Evolutionary conservation across 2,888 invertebrate genomes (phyloP).

Genomic region (Trissolcus brochymenae): DNA sequence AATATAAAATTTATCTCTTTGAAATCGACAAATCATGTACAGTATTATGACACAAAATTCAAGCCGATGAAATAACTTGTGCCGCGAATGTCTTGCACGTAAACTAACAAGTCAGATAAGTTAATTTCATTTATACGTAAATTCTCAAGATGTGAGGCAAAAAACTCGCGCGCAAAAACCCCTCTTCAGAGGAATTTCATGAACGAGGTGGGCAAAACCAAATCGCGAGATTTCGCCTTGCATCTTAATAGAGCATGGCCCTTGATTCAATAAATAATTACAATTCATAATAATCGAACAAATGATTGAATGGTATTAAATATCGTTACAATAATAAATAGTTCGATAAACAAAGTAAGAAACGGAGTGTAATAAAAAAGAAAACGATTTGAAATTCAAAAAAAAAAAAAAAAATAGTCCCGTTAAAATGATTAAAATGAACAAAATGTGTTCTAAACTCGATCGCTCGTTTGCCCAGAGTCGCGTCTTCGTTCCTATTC

Average conservation of each 20-base stretch:
- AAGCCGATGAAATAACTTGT: conserved; percentile 9
- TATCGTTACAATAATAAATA: conserved; percentile 32
- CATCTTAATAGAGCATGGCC: conserved; percentile 27
- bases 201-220: not conserved
- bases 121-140: conserved; percentile 26
- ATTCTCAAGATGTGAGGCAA: conserved; percentile 33
- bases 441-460: conserved; percentile 39
- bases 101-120: conserved; percentile 28
- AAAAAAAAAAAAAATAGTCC: conserved; percentile 7
- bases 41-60: conserved; percentile 25
- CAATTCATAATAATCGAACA: no score
- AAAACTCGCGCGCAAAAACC: conserved; percentile 8
- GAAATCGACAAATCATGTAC: not conserved
- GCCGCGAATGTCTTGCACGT: conserved; percentile 10
- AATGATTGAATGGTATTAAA: not conserved
- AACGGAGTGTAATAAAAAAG: conserved; percentile 18
- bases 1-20: no score
- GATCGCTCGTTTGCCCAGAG: conserved; percentile 41
- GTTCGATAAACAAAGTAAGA: conserved; percentile 10
- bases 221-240: conserved; percentile 27
- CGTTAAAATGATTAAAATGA: conserved; percentile 35
- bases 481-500: conserved; percentile 31
- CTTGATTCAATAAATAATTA: conserved; percentile 39
- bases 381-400: conserved; percentile 20
- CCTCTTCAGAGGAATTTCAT: no score